Conservation (phyloP, 2,888 invertebrate genomes). For the Noctua janthina region DNA sequence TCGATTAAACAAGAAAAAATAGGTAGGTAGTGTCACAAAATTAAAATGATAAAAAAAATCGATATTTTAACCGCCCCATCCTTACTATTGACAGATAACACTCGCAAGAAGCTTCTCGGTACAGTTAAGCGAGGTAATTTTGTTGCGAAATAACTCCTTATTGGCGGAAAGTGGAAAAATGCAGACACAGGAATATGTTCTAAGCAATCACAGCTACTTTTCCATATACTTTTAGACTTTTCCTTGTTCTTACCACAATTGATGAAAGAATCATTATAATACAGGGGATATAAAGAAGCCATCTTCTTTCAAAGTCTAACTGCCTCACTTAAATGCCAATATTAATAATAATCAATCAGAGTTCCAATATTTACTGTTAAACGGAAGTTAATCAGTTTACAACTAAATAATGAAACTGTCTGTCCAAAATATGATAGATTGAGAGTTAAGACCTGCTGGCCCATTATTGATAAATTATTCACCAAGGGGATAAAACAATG, state of each 20-base stretch:
- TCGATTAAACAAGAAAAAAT: neutral
- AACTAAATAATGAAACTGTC: neutral
- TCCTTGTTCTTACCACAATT: neutral
- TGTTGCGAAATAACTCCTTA: slow-evolving; percentile 45
- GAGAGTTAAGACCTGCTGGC: neutral
- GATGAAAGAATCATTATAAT: neutral
- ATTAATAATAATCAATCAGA: neutral
- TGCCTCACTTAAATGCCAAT: neutral
- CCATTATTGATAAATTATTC: neutral
- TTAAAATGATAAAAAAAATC: neutral
- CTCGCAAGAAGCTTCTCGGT: slow-evolving; percentile 58
- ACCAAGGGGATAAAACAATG: neutral
- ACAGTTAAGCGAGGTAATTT: slow-evolving; percentile 54
- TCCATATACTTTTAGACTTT: neutral
- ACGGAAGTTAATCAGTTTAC: neutral
- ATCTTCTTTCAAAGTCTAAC: neutral
- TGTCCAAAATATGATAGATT: neutral
- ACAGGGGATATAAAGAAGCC: neutral
- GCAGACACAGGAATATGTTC: slow-evolving; percentile 3
- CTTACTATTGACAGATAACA: slow-evolving; percentile 45
- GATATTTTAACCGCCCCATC: slow-evolving; percentile 18
- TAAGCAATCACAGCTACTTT: neutral
- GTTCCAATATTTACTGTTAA: neutral
- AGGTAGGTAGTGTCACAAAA: neutral
- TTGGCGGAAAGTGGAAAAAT: slow-evolving; percentile 34